Evolutionary conservation across 2,797 vertebrate species (phyloP).

Genomic region (Melanotaenia maccullochi): DNA sequence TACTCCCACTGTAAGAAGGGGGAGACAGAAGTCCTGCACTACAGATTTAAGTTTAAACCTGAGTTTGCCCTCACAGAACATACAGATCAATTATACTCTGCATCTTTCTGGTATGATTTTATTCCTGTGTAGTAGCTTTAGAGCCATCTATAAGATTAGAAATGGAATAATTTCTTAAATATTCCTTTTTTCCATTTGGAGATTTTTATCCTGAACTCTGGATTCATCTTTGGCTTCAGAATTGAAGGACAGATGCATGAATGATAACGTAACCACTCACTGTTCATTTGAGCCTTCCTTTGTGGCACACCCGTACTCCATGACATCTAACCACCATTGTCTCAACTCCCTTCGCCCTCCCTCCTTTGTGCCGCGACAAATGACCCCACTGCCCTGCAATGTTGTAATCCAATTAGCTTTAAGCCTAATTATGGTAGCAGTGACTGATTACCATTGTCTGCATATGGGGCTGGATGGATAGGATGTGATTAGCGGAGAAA

Average conservation of each 20-base stretch:
- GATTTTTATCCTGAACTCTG: background rate
- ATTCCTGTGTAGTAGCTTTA: no score
- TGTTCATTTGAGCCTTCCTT: conserved; percentile 23
- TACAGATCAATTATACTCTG: background rate
- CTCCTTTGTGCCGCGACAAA: conserved; percentile 41
- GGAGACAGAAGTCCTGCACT: background rate
- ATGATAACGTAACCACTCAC: conserved; percentile 2
- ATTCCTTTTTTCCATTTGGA: no score
- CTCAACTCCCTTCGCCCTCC: conserved; percentile 19
- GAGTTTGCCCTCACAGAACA: background rate
- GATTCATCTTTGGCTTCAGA: background rate
- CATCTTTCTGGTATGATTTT: no score
- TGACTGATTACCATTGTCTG: conserved; percentile 79
- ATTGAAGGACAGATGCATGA: background rate
- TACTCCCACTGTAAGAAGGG: background rate
- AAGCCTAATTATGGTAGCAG: conserved; percentile 71
- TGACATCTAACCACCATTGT: conserved; percentile 17
- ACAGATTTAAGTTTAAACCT: background rate
- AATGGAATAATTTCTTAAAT: no score
- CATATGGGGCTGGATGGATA: conserved; percentile 59
- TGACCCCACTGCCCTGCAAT: conserved; percentile 50
- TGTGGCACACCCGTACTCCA: background rate
- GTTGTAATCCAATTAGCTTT: conserved; percentile 79
- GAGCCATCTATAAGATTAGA: no score
- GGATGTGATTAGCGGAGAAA: conserved; percentile 62